Base-by-base conservation (phyloP, 1,140 invertebrate genomes). In the Drosophila erecta region DNA sequence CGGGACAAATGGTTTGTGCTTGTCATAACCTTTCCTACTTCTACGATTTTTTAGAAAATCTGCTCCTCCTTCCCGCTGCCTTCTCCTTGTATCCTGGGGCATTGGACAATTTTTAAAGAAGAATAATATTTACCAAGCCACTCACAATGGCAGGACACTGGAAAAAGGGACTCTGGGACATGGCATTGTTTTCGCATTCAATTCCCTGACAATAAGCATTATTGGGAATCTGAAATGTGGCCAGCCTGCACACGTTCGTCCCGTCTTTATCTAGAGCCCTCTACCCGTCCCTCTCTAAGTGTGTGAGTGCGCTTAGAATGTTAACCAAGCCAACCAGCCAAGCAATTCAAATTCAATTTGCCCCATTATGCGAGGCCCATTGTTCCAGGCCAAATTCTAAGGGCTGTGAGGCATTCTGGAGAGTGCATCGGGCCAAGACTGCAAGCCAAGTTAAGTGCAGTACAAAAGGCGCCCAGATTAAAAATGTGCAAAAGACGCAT, bases 281-380 rank as follows among this genome's bases (percentile, higher is more conserved):
- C 37, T 12, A 15, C 12, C 65, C 15, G 22, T 66, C 61, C 11
- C 44, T 35, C 22, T 37, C 38, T 35, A 30, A 30, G 71, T 49
- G 71, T 73, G 69, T 65, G 66, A 62, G 57, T 74, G 69, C 47
- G 71, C 71, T 73, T 73, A 67, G 74, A 76, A 71, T 71, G 67
- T 71, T 71, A 71, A 71, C 67, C 67, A 71, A 72, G 66, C 69
- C 66, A 72, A 72, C 69, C 66, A 72, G 51, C 69, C 75, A 79
- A 85, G 78, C 89, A 91, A 91, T 91, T 91, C 84, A 91, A 91
- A 91, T 91, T 91, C 89, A 91, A 91, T 91, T 91, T 91, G 89
- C 89, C 65, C 89, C 76, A 90, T 90, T 90, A 90, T 90, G 74
- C 50, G 76, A 85, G 77, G 79, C 76, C 62, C 76, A 91, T 91